Base-by-base conservation (phyloP, 2,113 vertebrate species). In the Microcebus ravelobensis region DNA sequence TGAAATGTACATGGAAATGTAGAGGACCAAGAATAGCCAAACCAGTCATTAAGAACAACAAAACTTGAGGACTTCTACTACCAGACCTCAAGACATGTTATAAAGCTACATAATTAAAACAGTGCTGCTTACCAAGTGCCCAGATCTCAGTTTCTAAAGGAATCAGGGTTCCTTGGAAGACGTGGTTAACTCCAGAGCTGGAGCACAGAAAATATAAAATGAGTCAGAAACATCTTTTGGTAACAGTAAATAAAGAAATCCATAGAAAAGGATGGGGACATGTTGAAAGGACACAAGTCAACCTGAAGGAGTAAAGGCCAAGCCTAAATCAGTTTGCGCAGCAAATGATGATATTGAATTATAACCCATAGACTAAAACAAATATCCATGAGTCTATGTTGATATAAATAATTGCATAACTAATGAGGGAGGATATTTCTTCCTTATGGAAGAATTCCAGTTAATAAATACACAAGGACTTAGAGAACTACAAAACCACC, bases 31-130 rank as follows among this genome's bases (percentile, higher is more conserved):
- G 67, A 96, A 45, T 90, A 93, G 29, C 81, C 39, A 93, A 90
- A 34, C 48, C 42, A 79, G 21, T 91, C 61, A 81, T 88, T 73
- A 91, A 83, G 76, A 84, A 84, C 42, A 91, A 57, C 52, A 91
- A 88, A 94, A 84, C 36, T 82, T 77, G 39, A 90, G 15, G 6
- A 73, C 45, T 92, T 84, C 70, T 1, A 87, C 76, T 96, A 39
- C 57, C 34, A 74, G 81, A 67, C 25, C 42, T 55, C 3, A 57
- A 86, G 20, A 80, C 36, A 36, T 94, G 52, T 88, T 93, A 50
- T 42, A 93, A 34, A 90, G 61, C 57, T 45, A n/a, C 25, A 67
- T 8, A 67, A 79, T 71, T 70, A 57, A 91, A 83, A n/a, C 48
- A 87, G 45, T 88, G 39, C 59, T 42, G 6, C 52, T 93, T 27